These are phyloP conservation scores for Hypomecis atomaria DNA, from an alignment of 2,888 invertebrate species.

Conservation along the genomic window DNA sequence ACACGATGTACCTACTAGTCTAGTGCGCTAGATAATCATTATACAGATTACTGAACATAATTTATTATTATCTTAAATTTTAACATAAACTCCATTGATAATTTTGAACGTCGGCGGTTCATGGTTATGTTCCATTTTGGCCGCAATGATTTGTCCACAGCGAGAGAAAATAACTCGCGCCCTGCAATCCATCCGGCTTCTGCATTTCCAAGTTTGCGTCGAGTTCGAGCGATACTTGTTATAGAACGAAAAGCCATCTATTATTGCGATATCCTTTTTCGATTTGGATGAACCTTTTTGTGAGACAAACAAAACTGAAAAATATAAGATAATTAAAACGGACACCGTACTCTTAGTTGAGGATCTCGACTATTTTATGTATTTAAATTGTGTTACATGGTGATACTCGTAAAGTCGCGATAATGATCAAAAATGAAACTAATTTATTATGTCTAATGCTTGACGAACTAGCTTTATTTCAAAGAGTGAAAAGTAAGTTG, in stretches of 20 bases:
- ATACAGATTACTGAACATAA: too few species aligned
- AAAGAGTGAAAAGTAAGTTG: too few species aligned
- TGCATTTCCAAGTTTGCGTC: background rate
- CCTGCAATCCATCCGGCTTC: slow-evolving; percentile 1
- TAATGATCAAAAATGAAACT: too few species aligned
- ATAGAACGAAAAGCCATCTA: slow-evolving; percentile 1
- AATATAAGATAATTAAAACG: background rate
- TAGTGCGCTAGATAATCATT: too few species aligned
- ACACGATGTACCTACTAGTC: too few species aligned
- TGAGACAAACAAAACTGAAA: background rate
- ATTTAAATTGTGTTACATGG: too few species aligned
- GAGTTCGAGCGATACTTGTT: background rate
- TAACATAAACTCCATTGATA: slow-evolving; percentile 6
- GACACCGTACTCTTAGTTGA: too few species aligned
- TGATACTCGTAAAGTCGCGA: too few species aligned
- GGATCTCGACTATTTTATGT: too few species aligned
- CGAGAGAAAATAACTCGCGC: background rate
- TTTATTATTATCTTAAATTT: background rate
- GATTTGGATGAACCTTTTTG: background rate
- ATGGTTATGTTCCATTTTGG: slow-evolving; percentile 1
- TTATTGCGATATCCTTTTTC: slow-evolving; percentile 6
- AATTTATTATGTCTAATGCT: too few species aligned
- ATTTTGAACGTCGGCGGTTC: slow-evolving; percentile 4
- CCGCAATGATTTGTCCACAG: background rate
- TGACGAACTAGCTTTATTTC: too few species aligned